A percentile compares a stretch with the other conserved stretches of the same genome.
Conservation (phyloP, 37 sponge, comb jelly and placozoan species). For the Lycopodina hypogea region DNA sequence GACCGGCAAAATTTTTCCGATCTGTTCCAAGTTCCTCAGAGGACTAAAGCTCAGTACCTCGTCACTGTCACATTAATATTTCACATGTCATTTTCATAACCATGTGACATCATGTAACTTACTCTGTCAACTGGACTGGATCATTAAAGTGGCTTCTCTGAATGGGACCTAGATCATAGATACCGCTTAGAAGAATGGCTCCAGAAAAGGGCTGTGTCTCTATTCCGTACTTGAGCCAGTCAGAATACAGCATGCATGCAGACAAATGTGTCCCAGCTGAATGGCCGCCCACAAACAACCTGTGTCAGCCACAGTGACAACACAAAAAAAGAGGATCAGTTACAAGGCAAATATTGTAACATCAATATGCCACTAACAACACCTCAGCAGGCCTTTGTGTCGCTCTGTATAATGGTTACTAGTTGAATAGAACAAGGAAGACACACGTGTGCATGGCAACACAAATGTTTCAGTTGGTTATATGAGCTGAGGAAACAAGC, state of each 20-base stretch:
- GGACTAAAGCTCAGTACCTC: slow-evolving; percentile 49
- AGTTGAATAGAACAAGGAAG: no score
- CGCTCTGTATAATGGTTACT: no score
- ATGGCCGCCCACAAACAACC: slow-evolving; percentile 30
- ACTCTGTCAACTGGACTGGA: slow-evolving; percentile 17
- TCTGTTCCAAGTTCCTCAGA: not conserved
- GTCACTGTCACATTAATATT: slow-evolving; percentile 4
- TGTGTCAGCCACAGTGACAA: no score
- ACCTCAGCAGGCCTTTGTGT: no score
- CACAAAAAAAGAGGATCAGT: not conserved
- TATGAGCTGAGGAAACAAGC: no score
- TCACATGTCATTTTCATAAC: no score
- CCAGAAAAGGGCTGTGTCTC: slow-evolving; percentile 6
- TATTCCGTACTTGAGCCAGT: slow-evolving; percentile 10
- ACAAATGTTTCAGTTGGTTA: no score
- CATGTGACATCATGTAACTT: not conserved
- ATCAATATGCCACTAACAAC: no score
- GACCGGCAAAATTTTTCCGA: not conserved
- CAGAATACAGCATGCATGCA: slow-evolving; percentile 25
- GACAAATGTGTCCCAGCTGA: slow-evolving; percentile 36
- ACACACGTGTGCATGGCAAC: no score
- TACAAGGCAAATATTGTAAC: no score
- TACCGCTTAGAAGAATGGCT: slow-evolving; percentile 27
- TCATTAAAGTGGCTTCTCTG: slow-evolving; percentile 15
- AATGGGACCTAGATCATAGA: slow-evolving; percentile 21